Base-by-base conservation (phyloP, 2,888 invertebrate genomes). In the Nezara viridula region DNA sequence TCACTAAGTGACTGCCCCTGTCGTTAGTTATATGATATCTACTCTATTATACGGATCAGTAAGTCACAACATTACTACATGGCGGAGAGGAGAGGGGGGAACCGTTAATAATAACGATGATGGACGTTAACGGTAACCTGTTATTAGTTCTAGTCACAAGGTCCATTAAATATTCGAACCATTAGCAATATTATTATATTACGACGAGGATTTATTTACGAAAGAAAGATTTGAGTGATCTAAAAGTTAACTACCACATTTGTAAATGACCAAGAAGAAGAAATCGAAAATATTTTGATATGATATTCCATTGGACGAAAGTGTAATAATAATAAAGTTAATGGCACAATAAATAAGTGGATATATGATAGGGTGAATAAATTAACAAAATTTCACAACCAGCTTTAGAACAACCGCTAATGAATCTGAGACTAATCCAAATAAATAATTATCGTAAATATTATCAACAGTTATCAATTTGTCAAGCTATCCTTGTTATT, bases 61-160 rank as follows among this genome's bases (percentile, higher is more conserved):
- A 73, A 73, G 37, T 73, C 66, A 73, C 66, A 73, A 73, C 21
- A 73, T 73, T 73, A 73, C 66, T 73, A 32, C 32, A 73, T 73
- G 37, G 14, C 37, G 19, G 19, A 2, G 27, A 21, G 10, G 55
- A 12, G 55, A 10, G n/a, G 27, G 14, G 27, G 27, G 24, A 21
- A 73, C 66, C 66, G 66, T 73, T 73, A 73, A 73, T 37, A 73
- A 0, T 19, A 37, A 73, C 1, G 19, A 37, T 73, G 21, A 73
- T 73, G 37, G 32, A 32, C 14, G 32, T 1, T 73, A 73, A 73
- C 66, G 66, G 66, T 37, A 73, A 37, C 37, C 19, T 37, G 19
- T 73, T 37, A 37, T 73, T 73, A 73, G 5, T 19, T 73, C 16
- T 37, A 37, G 37, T 37, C 32, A 37, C n/a, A 7, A 73, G 19